phyloP scores from a whole-genome alignment of 2,113 vertebrate species.

The Nycticorax nycticorax region DNA sequence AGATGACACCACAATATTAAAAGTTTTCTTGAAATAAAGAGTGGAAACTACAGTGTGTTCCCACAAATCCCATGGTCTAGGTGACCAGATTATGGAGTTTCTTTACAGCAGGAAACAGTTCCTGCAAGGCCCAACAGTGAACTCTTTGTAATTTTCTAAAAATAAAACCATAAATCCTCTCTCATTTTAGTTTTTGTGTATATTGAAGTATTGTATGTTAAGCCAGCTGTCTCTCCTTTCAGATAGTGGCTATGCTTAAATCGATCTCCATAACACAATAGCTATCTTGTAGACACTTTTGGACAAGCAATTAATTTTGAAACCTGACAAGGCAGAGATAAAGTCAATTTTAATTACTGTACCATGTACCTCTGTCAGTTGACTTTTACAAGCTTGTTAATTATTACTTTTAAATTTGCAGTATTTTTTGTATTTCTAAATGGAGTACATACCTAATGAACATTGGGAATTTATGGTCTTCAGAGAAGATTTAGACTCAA shows the following conservation, averaged over 20 bases:
- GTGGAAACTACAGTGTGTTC: rapidly evolving
- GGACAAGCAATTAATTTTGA: neutral
- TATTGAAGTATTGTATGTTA: neutral
- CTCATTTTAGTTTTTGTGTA: neutral
- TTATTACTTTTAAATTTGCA: neutral
- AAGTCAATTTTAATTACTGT: neutral
- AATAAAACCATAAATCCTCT: neutral
- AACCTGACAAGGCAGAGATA: neutral
- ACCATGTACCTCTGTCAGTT: neutral
- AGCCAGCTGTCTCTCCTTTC: neutral
- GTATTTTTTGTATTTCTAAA: neutral
- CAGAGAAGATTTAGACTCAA: neutral
- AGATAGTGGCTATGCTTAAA: neutral
- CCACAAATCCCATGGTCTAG: neutral
- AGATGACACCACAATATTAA: neutral
- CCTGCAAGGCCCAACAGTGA: neutral
- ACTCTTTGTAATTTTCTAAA: neutral
- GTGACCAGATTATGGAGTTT: neutral
- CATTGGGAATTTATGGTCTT: neutral
- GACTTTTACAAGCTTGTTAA: neutral
- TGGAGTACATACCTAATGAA: neutral
- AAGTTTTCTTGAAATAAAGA: neutral
- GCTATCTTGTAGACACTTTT: neutral
- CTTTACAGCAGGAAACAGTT: neutral
- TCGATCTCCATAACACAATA: neutral